Conservation (phyloP, 2,888 invertebrate species). For the Calliphora vomitoria region DNA sequence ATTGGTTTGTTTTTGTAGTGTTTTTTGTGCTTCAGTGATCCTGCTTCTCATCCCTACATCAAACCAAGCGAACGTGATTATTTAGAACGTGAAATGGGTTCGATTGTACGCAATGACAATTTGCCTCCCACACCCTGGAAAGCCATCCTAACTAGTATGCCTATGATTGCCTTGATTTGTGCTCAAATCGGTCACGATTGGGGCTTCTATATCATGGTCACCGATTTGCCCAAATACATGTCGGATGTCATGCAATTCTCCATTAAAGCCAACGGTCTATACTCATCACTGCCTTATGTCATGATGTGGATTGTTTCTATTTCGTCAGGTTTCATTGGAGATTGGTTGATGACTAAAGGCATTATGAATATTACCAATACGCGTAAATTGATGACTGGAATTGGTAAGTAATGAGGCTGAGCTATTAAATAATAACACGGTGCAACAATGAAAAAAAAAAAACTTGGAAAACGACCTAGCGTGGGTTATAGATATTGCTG, state of each 20-base stretch:
- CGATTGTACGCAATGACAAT: slow-evolving; percentile 85
- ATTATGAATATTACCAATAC: slow-evolving; percentile 85
- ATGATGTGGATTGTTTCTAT: slow-evolving; percentile 87
- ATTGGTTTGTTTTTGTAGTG: slow-evolving; percentile 82
- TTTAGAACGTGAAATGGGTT: slow-evolving; percentile 88
- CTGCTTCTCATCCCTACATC: slow-evolving; percentile 90
- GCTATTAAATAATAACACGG: too few species aligned
- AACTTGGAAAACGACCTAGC: too few species aligned
- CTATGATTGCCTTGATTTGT: slow-evolving; percentile 90
- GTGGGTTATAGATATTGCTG: too few species aligned
- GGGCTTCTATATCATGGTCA: slow-evolving; percentile 88
- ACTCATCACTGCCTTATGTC: slow-evolving; percentile 87
- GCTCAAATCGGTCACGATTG: slow-evolving; percentile 90
- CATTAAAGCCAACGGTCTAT: slow-evolving; percentile 87
- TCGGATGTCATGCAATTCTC: slow-evolving; percentile 87
- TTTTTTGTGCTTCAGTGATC: slow-evolving; percentile 88
- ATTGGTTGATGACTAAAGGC: slow-evolving; percentile 87
- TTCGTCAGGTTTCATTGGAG: slow-evolving; percentile 88
- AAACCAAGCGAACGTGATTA: slow-evolving; percentile 89
- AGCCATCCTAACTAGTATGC: slow-evolving; percentile 88
- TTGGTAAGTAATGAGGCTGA: slow-evolving; percentile 85
- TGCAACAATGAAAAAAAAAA: too few species aligned
- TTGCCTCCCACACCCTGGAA: slow-evolving; percentile 90
- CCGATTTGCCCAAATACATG: slow-evolving; percentile 88
- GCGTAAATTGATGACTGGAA: slow-evolving; percentile 87